A percentile compares a stretch with the other conserved stretches of the same genome.
These are phyloP conservation scores for Schizothorax lantsangensis DNA, from an alignment of 2,797 vertebrate genomes.

Conservation along the genomic window DNA sequence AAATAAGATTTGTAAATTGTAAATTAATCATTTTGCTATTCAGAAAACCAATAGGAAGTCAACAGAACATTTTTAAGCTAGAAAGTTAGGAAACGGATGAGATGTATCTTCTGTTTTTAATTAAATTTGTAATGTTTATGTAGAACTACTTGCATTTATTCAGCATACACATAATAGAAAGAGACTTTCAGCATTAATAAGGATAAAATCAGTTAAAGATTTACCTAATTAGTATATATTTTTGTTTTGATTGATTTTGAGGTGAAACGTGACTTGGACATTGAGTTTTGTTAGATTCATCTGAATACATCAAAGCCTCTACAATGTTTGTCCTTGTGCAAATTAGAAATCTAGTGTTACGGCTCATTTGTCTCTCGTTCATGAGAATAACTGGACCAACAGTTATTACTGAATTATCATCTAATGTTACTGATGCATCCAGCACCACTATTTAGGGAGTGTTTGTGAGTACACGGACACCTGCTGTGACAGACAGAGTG, in stretches of 20 bases:
- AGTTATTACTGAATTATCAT: neutral
- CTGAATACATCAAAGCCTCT: neutral
- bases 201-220: neutral
- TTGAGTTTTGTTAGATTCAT: neutral
- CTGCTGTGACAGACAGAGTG: neutral
- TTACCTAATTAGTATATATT: neutral
- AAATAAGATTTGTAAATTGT: no score
- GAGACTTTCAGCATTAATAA: neutral
- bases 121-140: neutral
- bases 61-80: neutral
- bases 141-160: neutral
- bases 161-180: neutral
- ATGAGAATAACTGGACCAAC: neutral
- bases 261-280: neutral
- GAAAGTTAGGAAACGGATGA: neutral
- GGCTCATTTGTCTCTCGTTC: neutral
- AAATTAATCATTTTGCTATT: no score
- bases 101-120: neutral
- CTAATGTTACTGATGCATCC: neutral
- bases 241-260: neutral
- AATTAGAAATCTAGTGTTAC: neutral
- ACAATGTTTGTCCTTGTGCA: neutral
- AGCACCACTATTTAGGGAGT: neutral
- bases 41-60: neutral
- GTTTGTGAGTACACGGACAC: neutral